These are phyloP conservation scores for Sylvilagus bachmani DNA, from an alignment of 2,113 vertebrate genomes.

Conservation along the genomic window DNA sequence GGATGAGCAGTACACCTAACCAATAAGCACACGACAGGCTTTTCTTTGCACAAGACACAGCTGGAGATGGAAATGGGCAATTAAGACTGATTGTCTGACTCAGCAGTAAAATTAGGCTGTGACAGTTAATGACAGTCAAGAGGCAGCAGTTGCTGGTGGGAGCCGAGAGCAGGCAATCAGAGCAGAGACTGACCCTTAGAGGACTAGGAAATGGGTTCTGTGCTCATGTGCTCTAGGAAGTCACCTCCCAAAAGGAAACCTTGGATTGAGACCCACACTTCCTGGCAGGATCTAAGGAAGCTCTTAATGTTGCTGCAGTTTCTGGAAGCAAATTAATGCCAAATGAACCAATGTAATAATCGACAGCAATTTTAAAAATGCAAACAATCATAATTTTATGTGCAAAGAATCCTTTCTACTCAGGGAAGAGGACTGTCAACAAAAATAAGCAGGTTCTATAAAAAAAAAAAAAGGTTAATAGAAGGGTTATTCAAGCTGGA, in stretches of 20 bases:
- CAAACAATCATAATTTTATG: not conserved
- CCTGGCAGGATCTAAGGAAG: not conserved
- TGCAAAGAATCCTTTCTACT: not conserved
- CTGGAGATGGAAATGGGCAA: conserved; percentile 71
- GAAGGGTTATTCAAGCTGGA: too few species aligned
- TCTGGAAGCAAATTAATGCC: conserved; percentile 25
- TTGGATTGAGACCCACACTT: not conserved
- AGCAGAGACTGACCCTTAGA: not conserved
- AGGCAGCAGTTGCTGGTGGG: conserved; percentile 12
- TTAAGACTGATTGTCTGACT: conserved; percentile 74
- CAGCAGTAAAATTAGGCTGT: conserved; percentile 71
- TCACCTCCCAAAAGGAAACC: not conserved
- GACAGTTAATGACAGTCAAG: conserved; percentile 45
- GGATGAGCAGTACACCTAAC: not conserved
- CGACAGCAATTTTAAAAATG: not conserved
- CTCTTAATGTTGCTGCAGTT: not conserved
- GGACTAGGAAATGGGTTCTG: not conserved
- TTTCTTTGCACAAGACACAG: not conserved
- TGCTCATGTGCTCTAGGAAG: not conserved
- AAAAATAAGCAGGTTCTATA: too few species aligned
- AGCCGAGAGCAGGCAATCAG: not conserved
- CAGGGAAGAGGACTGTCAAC: too few species aligned
- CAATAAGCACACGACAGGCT: not conserved
- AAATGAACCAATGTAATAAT: conserved; percentile 6
- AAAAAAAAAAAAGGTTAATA: too few species aligned